Base-by-base conservation (phyloP, 1,140 invertebrate species). In the Brachionus rubens region DNA sequence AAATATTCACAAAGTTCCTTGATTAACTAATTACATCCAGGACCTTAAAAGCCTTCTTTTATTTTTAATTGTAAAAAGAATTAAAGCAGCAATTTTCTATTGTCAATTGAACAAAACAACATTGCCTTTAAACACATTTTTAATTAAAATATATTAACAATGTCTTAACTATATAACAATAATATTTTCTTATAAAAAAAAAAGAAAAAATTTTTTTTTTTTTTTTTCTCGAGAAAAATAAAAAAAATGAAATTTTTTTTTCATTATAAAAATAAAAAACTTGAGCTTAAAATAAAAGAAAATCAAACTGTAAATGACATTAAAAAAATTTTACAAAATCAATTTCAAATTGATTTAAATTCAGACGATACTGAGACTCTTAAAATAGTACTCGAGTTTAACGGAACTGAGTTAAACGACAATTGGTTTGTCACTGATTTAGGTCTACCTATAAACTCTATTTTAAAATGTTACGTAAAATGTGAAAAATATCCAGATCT, bases 241-340 rank as follows among this genome's bases (percentile, higher is more conserved):
- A 52, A 75, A 26, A 72, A 50, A 16, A 72, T 72, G 68, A 72
- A 72, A 72, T 54, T 50, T 40, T 50, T 72, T 54, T 72, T 72
- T 24, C 21, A 72, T 40, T 50, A 50, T 54, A 40, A 10, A 36
- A 54, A 40, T 40, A 40, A 50, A 72, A 48, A 26, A 41, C 12
- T 52, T 12, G 28, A 30, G 3, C 28, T 72, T 6, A 24, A 50
- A 10, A 21, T 72, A 21, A 28, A 26, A 19, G 16, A 36, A 21
- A 6, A 72, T 36, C 68, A 72, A 54, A 54, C 50, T 41, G 50
- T 75, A 0, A 24, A 28, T 16, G 48, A 75, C 3, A 5, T 75
- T 3, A 54, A 54, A 30, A 1, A 6, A 36, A 40, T 54, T 33
- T 6, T 75, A 21, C 5, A 40, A 12, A 3, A 75, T 28, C 14